Evolutionary conservation across 2,113 vertebrate genomes (phyloP), one percentile per base, ranked within the genome.

Genomic region (Cavia aperea): DNA sequence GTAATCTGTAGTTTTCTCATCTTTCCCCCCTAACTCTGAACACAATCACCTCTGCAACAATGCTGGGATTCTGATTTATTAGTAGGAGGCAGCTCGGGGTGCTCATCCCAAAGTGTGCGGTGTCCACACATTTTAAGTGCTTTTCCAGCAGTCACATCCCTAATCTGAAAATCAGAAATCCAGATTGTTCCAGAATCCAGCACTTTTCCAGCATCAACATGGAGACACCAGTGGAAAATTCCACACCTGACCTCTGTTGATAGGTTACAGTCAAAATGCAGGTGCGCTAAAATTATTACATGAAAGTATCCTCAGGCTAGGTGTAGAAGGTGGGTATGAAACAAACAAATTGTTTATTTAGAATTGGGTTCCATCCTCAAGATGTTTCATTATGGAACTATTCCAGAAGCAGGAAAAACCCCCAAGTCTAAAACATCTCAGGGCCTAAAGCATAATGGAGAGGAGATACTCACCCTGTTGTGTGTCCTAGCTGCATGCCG

Each of bases 121-220:
- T 43, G 21, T 51, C 75, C 46, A 49, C 83, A 70, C 4, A 1
- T 24, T 63, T 58, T 33, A 82, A 81, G 19, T 93, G 73, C 36
- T 83, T 84, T 92, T 83, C 86, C 60, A 68, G 79, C 29, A 23
- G 51, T 46, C 33, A 2, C 51, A 78, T 77, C 92, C 31, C 73
- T 90, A 63, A 86, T 86, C 56, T 72, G 63, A 90, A 93, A 79
- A 93, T 86, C 54, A 81, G 63, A 94, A 72, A 33, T 63, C 14
- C 36, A 72, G 29, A 36, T 54, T 54, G 18, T 63, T 63, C 46
- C 82, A 12, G 54, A 85, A 93, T 78, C 87, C 62, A 78, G 68
- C 62, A 70, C 66, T 78, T 86, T 72, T 51, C 62, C 21, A 65
- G 29, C 19, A 51, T 63, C 26, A 0, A n/a, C 63, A 26, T 79